Evolutionary conservation across 2,113 vertebrate genomes (phyloP).

Genomic region (Lichenostomus cassidix): DNA sequence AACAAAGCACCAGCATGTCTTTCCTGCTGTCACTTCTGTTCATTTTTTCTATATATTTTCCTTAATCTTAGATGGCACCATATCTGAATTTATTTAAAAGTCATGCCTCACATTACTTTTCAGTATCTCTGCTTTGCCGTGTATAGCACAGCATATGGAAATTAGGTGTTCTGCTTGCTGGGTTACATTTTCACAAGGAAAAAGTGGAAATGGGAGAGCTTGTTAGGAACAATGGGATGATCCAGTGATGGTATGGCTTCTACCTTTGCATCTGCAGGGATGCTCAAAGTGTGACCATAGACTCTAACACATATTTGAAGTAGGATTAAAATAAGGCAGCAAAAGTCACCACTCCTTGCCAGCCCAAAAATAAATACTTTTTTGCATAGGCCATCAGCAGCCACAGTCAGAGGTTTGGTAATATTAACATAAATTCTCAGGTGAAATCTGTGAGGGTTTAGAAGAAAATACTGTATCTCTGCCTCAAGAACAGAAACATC

Average conservation of each 20-base stretch:
- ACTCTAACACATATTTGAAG: background rate
- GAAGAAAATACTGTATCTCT: background rate
- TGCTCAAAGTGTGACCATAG: background rate
- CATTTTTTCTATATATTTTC: background rate
- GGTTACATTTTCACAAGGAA: background rate
- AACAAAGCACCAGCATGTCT: background rate
- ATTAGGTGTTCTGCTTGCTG: background rate
- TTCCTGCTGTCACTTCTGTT: background rate
- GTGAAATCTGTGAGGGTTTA: background rate
- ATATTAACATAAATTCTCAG: background rate
- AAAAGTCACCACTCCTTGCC: background rate
- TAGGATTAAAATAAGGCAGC: background rate
- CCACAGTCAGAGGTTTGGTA: background rate
- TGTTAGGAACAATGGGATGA: background rate
- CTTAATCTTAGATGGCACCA: background rate
- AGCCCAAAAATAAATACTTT: background rate
- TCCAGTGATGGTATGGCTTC: background rate
- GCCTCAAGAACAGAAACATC: background rate
- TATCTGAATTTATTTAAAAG: background rate
- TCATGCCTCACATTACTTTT: background rate
- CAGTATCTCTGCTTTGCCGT: background rate
- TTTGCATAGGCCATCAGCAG: background rate
- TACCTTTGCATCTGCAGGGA: background rate
- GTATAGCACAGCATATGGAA: background rate
- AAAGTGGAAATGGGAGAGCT: background rate